phyloP scores from a whole-genome alignment of 1,140 invertebrate genomes.

The Streblospio benedicti region DNA sequence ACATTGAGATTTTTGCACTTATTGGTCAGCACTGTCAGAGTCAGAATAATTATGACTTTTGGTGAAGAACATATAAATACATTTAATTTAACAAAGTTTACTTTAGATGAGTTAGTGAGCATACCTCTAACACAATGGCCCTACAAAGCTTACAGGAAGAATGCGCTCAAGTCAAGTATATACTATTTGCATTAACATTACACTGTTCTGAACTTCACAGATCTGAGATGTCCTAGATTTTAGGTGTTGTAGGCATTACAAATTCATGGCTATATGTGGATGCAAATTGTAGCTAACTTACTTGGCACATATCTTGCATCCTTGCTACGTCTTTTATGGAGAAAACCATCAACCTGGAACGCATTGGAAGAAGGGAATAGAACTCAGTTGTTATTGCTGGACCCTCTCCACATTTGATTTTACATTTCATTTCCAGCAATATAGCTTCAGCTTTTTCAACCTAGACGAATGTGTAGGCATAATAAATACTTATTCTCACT shows the following conservation, averaged over 20 bases:
- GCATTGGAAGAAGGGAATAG: conserved; percentile 29
- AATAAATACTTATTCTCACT: neutral
- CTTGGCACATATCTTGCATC: conserved; percentile 44
- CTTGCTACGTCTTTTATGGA: conserved; percentile 26
- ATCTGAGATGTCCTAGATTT: too few relatives aligned
- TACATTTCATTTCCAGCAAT: conserved; percentile 28
- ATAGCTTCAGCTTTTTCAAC: conserved; percentile 44
- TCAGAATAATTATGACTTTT: neutral
- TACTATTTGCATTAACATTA: neutral
- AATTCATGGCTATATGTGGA: neutral
- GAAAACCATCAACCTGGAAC: neutral
- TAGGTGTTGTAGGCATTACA: too few relatives aligned
- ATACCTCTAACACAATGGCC: neutral
- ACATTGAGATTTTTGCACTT: too few relatives aligned
- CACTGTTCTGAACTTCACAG: neutral
- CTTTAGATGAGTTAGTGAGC: neutral
- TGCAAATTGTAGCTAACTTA: conserved; percentile 14
- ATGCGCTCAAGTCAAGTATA: neutral
- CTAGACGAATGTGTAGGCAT: conserved; percentile 22
- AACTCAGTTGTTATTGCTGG: conserved; percentile 27
- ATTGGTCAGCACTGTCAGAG: conserved; percentile 5
- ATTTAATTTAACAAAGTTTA: neutral
- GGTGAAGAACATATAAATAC: too few relatives aligned
- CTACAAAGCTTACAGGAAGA: neutral
- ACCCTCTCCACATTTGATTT: conserved; percentile 11